These are phyloP conservation scores for Episyrphus balteatus DNA, from an alignment of 1,140 invertebrate genomes.

Conservation along the genomic window DNA sequence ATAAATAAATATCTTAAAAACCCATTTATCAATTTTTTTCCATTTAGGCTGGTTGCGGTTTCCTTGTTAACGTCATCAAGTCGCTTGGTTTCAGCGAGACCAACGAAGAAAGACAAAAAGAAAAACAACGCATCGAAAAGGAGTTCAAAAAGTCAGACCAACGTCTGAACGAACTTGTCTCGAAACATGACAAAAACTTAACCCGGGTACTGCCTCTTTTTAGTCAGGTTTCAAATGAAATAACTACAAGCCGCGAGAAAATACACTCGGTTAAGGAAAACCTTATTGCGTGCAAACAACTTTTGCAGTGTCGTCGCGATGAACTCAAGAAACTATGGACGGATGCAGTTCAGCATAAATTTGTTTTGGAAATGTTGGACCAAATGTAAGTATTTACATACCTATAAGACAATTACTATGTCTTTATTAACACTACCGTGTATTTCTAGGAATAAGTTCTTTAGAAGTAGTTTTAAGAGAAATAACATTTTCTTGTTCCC, in stretches of 20 bases:
- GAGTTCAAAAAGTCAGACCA: slow-evolving; percentile 87
- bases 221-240: slow-evolving; percentile 33
- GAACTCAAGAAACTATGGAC: slow-evolving; percentile 88
- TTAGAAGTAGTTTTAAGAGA: no score
- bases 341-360: slow-evolving; percentile 86
- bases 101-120: slow-evolving; percentile 86
- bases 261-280: slow-evolving; percentile 80
- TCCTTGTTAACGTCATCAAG: slow-evolving; percentile 86
- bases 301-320: slow-evolving; percentile 82
- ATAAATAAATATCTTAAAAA: no score
- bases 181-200: slow-evolving; percentile 77
- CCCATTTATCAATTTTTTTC: neutral
- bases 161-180: slow-evolving; percentile 76
- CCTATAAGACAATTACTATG: neutral
- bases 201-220: slow-evolving; percentile 53
- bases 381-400: slow-evolving; percentile 59
- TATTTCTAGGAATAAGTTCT: no score
- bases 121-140: slow-evolving; percentile 85
- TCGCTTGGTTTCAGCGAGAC: slow-evolving; percentile 86
- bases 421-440: no score
- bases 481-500: no score
- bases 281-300: slow-evolving; percentile 76
- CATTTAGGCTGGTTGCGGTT: slow-evolving; percentile 19
- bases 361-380: slow-evolving; percentile 74
- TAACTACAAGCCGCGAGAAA: slow-evolving; percentile 57